Evolutionary conservation across 2,797 vertebrate genomes (phyloP).

Genomic region (Heliangelus exortis): DNA sequence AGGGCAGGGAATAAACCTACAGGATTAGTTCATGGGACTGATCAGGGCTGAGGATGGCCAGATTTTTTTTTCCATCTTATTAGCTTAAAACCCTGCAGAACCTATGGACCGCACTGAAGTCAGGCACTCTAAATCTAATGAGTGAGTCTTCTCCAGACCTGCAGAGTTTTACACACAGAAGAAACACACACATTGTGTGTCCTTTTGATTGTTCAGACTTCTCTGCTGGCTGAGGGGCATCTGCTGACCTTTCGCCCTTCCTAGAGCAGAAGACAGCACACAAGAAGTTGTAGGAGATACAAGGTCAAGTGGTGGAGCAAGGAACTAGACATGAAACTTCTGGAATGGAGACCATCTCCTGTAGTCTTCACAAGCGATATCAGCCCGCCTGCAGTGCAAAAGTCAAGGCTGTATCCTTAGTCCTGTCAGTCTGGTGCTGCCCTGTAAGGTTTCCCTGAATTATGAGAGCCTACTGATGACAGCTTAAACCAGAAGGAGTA

Average conservation of each 20-base stretch:
- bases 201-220: not conserved
- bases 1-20: conserved; percentile 29
- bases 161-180: not conserved
- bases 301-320: not conserved
- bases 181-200: not conserved
- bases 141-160: not conserved
- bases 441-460: not conserved
- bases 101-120: not conserved
- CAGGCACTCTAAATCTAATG: not conserved
- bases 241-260: not conserved
- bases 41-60: not conserved
- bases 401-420: not conserved
- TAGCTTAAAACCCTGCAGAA: not conserved
- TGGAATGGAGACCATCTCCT: not conserved
- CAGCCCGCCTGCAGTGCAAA: not conserved
- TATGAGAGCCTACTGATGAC: not conserved
- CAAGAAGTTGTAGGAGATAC: not conserved
- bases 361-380: not conserved
- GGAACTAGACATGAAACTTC: not conserved
- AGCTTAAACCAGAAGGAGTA: not conserved
- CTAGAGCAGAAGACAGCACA: not conserved
- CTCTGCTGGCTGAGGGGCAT: not conserved
- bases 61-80: not conserved
- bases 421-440: not conserved
- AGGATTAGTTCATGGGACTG: not conserved